phyloP scores from a whole-genome alignment of 2,113 vertebrate species.

The Phocoena sinus region DNA sequence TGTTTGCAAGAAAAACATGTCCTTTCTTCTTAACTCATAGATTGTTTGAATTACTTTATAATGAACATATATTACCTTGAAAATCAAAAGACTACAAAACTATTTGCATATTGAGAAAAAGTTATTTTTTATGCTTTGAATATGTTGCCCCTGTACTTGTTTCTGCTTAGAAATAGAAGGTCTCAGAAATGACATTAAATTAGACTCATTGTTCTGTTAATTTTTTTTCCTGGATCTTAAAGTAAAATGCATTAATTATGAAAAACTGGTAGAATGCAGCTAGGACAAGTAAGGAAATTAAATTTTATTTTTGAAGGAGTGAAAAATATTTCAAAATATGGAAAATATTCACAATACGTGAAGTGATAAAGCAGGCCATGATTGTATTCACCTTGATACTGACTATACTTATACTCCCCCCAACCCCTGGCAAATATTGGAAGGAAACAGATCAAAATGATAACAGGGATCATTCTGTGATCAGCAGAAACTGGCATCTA shows the following conservation, averaged over 20 bases:
- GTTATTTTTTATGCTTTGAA: not conserved
- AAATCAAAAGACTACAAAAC: not conserved
- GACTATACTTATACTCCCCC: not conserved
- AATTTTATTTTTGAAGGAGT: not conserved
- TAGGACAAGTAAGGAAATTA: not conserved
- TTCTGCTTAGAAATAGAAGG: not conserved
- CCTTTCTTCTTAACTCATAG: not conserved
- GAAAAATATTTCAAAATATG: not conserved
- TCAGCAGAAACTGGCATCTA: not conserved
- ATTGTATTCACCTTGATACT: not conserved
- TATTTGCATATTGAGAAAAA: slow-evolving; percentile 13
- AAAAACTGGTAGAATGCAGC: not conserved
- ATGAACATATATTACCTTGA: not conserved
- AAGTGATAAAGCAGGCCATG: not conserved
- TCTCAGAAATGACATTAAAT: slow-evolving; percentile 20
- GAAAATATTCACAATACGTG: not conserved
- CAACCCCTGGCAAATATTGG: not conserved
- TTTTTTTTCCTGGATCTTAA: not conserved
- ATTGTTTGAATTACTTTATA: not conserved
- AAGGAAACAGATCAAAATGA: not conserved
- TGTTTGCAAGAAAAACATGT: not conserved
- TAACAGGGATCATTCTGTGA: not conserved
- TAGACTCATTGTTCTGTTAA: not conserved
- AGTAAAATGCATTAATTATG: not conserved
- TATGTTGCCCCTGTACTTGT: not conserved